Base-by-base conservation (phyloP, 2,888 invertebrate species). In the Hecatera dysodea region DNA sequence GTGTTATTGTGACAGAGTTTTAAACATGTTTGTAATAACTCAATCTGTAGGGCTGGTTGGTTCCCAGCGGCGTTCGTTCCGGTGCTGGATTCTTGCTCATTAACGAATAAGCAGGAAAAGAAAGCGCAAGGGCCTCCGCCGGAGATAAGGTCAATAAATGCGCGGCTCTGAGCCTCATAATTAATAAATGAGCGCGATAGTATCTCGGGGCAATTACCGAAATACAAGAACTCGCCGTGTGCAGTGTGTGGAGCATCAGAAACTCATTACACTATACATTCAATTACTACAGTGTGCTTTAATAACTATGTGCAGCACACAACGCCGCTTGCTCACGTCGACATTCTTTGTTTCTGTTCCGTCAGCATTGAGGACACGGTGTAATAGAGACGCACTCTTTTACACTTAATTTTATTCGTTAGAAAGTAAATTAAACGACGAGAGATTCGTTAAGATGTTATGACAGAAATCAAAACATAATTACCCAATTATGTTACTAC, bases 131-230 rank as follows among this genome's bases (percentile, higher is more conserved):
- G 92, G 91, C 88, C 89, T 61, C 80, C 86, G 91, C 94, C 94
- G 94, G 95, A 94, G 94, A 95, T 95, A 94, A 92, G 94, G 93
- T 93, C 94, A 93, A 94, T 95, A 94, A 94, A 93, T 93, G 92
- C 92, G 92, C 92, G 91, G 90, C 89, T 91, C 87, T 89, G 88
- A 89, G 86, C 85, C 88, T 93, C 91, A 90, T 94, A 94, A 93
- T 94, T 94, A 94, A 94, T 94, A 94, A 92, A 90, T 90, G 83
- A 84, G 86, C 80, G 89, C 87, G 92, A 93, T 94, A 92, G 77
- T 81, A 92, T 93, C 93, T 90, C 82, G 72, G 81, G 89, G 90
- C 91, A 93, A 93, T 93, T 93, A 93, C 92, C 91, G 88, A 92
- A 92, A 92, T 90, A 91, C 89, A 89, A 76, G 78, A 76, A 72